Percentiles rank a stretch among this genome's conserved stretches.
phyloP scores from a whole-genome alignment of 2,888 invertebrate genomes.

The Eudemis profundana region DNA sequence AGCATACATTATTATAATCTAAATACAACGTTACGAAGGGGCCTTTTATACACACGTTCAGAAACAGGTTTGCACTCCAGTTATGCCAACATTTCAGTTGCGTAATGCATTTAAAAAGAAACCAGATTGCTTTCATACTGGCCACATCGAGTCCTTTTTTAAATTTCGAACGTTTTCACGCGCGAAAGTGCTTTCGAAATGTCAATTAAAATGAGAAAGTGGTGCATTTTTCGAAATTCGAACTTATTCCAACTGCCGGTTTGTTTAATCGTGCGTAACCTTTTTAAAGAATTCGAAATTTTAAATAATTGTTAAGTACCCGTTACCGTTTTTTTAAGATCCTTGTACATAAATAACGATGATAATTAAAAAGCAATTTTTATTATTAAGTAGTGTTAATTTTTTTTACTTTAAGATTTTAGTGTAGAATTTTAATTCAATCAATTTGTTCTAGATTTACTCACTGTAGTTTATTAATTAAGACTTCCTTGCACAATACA shows the following conservation, averaged over 20 bases:
- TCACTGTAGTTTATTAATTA: no score
- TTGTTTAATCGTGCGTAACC: slow-evolving; percentile 10
- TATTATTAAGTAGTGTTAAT: no score
- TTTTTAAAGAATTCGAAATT: slow-evolving; percentile 24
- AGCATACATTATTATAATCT: slow-evolving; percentile 20
- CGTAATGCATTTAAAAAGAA: slow-evolving; percentile 68
- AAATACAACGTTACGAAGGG: slow-evolving; percentile 23
- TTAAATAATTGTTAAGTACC: not conserved
- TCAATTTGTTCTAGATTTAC: no score
- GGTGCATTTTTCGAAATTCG: slow-evolving; percentile 34
- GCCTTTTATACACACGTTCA: slow-evolving; percentile 50
- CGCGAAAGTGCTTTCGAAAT: slow-evolving; percentile 57
- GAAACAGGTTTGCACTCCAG: slow-evolving; percentile 53
- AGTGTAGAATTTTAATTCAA: no score
- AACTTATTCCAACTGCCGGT: slow-evolving; percentile 11
- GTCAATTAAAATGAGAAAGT: slow-evolving; percentile 54
- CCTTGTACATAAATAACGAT: not conserved
- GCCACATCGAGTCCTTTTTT: slow-evolving; percentile 51
- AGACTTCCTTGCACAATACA: no score
- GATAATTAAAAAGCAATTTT: no score
- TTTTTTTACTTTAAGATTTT: no score
- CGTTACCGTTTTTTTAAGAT: not conserved
- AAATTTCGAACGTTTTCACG: slow-evolving; percentile 44
- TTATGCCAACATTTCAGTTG: slow-evolving; percentile 60
- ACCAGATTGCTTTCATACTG: slow-evolving; percentile 68